Conservation (phyloP, 2,113 vertebrate genomes). For the Axis porcinus region DNA sequence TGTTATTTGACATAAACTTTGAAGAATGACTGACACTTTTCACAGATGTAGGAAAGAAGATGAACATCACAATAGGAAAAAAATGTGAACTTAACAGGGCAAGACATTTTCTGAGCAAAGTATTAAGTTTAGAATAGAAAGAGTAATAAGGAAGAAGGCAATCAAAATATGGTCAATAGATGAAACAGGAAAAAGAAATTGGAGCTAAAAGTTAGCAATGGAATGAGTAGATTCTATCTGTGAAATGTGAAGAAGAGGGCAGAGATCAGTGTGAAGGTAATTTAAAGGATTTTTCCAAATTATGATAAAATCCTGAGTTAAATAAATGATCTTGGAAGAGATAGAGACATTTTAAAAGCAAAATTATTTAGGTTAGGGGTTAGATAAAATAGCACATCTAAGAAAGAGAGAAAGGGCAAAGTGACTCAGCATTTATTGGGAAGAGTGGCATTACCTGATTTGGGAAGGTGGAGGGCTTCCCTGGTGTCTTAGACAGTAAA, state of each 20-base stretch:
- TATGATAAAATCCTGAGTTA: background rate
- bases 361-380: background rate
- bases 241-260: background rate
- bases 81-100: background rate
- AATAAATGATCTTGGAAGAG: background rate
- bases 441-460: background rate
- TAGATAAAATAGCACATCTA: background rate
- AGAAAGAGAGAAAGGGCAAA: background rate
- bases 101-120: background rate
- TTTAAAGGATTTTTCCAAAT: background rate
- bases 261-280: background rate
- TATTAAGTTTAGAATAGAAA: background rate
- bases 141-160: background rate
- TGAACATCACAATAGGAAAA: background rate
- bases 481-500: background rate
- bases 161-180: background rate
- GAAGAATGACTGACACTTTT: background rate
- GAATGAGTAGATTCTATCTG: background rate
- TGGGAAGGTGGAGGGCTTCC: background rate
- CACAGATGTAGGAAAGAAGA: background rate
- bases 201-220: background rate
- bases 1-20: background rate
- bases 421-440: background rate
- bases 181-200: background rate
- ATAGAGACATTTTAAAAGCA: background rate